Evolutionary conservation across 2,113 vertebrate species (phyloP), one percentile per base, ranked within the genome.

Genomic region (Kryptolebias marmoratus): DNA sequence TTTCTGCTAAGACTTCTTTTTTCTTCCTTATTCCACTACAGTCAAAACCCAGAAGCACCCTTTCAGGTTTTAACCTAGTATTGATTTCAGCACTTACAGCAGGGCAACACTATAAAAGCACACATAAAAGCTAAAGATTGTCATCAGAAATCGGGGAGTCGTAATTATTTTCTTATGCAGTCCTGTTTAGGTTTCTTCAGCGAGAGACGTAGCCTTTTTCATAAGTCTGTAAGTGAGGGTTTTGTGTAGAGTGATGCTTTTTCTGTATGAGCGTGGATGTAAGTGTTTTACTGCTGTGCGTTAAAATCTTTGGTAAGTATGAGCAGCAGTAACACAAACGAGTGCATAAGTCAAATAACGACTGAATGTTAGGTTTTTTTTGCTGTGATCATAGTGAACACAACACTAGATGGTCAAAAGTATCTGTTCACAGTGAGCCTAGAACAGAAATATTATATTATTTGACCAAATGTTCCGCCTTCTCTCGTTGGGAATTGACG

Each of bases 131-230:
- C 39, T 10, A 42, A 42, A 42, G 39, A 42, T 42, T 56, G 64
- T 56, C 47, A 57, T 67, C 12, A 44, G 58, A 59, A 64, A 76
- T 49, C 47, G 15, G 64, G 49, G 16, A 60, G 71, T 80, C 61
- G 48, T 80, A 65, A 85, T 83, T 77, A 22, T 82, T 85, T 82
- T 74, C 50, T 57, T 83, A 75, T 88, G 52, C 87, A 93, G 91
- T 85, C 76, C 75, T 93, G 64, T 90, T 88, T 71, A 88, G 90
- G 83, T 89, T 93, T 71, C 85, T 93, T 61, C 91, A 91, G 68
- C 68, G 88, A 73, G 87, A 90, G 87, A 77, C 87, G 85, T 91
- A 93, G 77, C 64, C 72, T 74, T 77, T 22, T 53, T 86, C 50
- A 77, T 77, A 36, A 75, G 48, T 75, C 61, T 91, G 88, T 91